Evolutionary conservation across 2,888 invertebrate genomes (phyloP).

Genomic region (Glaucopsyche alexis): DNA sequence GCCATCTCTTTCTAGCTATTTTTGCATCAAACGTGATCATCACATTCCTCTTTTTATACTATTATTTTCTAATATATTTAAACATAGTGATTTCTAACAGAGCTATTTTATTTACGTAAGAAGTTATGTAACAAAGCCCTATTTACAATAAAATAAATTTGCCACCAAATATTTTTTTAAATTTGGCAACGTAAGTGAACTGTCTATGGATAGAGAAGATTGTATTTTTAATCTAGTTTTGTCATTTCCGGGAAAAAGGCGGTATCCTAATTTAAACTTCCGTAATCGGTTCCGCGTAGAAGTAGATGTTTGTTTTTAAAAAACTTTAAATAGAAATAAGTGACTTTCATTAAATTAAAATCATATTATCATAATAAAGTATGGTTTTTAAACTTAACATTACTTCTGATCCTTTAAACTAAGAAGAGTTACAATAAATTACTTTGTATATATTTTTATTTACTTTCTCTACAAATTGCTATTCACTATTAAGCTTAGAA

Average conservation of each 20-base stretch:
- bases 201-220: conserved; percentile 49
- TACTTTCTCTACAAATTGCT: neutral
- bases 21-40: no score
- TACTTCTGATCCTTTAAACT: neutral
- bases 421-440: no score
- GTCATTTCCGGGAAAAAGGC: conserved; percentile 58
- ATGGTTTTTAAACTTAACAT: neutral
- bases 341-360: neutral
- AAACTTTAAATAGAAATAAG: neutral
- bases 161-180: no score
- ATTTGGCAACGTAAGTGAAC: conserved; percentile 37
- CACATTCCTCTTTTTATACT: no score
- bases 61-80: no score
- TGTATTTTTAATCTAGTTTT: conserved; percentile 38
- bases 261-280: conserved; percentile 56
- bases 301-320: neutral
- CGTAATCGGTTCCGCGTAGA: conserved; percentile 36
- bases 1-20: no score
- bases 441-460: neutral
- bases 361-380: neutral
- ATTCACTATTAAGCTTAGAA: neutral
- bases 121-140: no score
- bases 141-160: no score
- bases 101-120: no score
- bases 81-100: no score